phyloP scores from a whole-genome alignment of 2,113 vertebrate species.

The Antidorcas marsupialis region DNA sequence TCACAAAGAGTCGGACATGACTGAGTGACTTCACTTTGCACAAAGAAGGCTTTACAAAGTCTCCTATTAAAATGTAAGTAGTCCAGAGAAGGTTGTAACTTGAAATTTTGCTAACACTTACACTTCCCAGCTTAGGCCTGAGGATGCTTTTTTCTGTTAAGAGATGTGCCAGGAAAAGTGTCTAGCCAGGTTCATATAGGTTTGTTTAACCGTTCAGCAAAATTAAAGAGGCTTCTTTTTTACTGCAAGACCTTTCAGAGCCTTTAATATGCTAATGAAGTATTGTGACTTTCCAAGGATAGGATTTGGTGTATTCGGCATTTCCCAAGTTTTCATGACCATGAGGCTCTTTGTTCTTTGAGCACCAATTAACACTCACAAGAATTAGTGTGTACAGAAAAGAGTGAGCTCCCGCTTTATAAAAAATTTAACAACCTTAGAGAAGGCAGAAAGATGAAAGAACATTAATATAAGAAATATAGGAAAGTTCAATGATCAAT shows the following conservation, averaged over 20 bases:
- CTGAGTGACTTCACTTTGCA: neutral
- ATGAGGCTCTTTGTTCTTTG: conserved; percentile 57
- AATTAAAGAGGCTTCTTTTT: conserved; percentile 53
- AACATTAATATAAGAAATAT: neutral
- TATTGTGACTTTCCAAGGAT: conserved; percentile 40
- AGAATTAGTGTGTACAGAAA: conserved; percentile 13
- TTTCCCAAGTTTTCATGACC: conserved; percentile 66
- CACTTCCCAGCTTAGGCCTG: neutral
- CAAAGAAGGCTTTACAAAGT: conserved; percentile 2
- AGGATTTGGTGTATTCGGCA: conserved; percentile 18
- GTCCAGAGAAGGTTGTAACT: neutral
- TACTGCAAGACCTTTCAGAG: conserved; percentile 43
- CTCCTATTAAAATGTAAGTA: neutral
- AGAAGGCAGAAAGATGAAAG: neutral
- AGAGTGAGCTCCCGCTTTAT: neutral
- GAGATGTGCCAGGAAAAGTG: neutral
- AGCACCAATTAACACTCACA: conserved; percentile 61
- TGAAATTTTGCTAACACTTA: neutral
- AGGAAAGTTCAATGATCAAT: neutral
- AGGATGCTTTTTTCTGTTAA: conserved; percentile 36
- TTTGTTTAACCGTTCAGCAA: conserved; percentile 60
- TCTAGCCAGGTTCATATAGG: neutral
- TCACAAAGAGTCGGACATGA: fast-evolving
- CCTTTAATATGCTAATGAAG: conserved; percentile 68
- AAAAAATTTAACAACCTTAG: conserved; percentile 19